Evolutionary conservation across 1,140 invertebrate genomes (phyloP).

Genomic region (Brachionus rubens): DNA sequence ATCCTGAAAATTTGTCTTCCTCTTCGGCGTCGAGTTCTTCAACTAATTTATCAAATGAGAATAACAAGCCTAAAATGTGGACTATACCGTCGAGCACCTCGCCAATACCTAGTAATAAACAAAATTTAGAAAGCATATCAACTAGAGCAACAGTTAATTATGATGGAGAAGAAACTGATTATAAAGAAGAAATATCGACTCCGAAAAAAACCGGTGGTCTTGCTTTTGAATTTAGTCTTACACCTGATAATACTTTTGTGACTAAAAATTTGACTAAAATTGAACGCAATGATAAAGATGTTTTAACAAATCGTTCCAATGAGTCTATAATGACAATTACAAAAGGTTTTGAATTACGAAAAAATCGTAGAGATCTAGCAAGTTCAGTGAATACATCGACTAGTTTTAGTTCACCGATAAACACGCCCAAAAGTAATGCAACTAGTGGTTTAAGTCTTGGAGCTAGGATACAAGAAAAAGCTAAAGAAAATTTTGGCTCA

Average conservation of each 20-base stretch:
- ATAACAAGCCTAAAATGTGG: background rate
- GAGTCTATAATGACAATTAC: background rate
- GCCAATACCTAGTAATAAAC: background rate
- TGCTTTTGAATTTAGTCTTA: constrained; percentile 28
- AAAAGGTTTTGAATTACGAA: constrained; percentile 8
- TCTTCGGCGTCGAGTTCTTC: constrained; percentile 8
- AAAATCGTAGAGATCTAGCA: background rate
- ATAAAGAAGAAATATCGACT: background rate
- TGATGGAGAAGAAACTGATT: background rate
- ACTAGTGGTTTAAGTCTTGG: constrained; percentile 21
- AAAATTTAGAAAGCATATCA: background rate
- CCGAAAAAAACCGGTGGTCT: constrained; percentile 33
- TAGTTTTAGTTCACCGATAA: background rate
- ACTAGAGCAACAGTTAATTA: constrained; percentile 1
- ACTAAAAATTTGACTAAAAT: constrained; percentile 21
- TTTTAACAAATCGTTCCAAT: background rate
- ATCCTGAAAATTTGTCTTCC: background rate
- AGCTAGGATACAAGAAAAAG: constrained; percentile 37
- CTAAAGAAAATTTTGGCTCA: constrained; percentile 11
- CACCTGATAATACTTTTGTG: background rate
- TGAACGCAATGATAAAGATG: background rate
- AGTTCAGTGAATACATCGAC: constrained; percentile 14
- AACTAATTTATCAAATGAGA: constrained; percentile 15
- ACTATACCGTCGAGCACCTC: background rate
- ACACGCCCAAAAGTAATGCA: constrained; percentile 38